phyloP scores from a whole-genome alignment of 92 coral and sea anemone genomes.

The Siderastrea radians region DNA sequence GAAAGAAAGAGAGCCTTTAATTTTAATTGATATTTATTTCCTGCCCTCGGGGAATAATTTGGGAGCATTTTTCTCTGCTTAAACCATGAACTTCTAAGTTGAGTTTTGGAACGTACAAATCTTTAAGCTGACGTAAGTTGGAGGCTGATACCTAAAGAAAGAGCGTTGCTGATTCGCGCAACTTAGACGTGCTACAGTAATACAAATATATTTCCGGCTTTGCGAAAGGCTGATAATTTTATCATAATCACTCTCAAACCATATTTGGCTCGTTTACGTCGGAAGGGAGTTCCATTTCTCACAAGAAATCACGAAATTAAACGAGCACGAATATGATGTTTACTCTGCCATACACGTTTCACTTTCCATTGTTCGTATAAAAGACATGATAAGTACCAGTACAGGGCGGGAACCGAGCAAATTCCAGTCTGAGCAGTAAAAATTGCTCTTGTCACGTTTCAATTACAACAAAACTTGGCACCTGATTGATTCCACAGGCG shows the following conservation, averaged over 20 bases:
- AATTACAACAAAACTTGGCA: background rate
- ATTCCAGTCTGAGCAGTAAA: background rate
- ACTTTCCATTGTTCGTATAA: background rate
- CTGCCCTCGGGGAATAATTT: conserved; percentile 3
- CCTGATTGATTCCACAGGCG: background rate
- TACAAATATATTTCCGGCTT: conserved; percentile 8
- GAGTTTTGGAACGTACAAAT: background rate
- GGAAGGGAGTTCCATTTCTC: conserved; percentile 1
- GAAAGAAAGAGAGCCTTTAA: background rate
- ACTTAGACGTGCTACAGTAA: background rate
- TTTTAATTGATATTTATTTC: background rate
- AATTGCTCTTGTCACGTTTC: background rate
- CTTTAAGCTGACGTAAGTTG: too few relatives aligned
- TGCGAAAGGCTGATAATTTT: background rate
- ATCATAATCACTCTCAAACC: background rate
- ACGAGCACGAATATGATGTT: background rate
- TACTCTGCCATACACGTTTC: background rate
- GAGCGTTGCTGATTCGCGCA: background rate
- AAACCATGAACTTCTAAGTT: background rate
- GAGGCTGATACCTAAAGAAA: too few relatives aligned
- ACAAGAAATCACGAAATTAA: conserved; percentile 9
- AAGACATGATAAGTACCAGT: background rate
- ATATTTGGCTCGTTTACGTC: background rate
- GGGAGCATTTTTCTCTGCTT: background rate
- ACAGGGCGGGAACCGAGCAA: background rate